A percentile compares a stretch with the other conserved stretches of the same genome.
phyloP scores from a whole-genome alignment of 2,888 invertebrate genomes.

The Cerastis leucographa region DNA sequence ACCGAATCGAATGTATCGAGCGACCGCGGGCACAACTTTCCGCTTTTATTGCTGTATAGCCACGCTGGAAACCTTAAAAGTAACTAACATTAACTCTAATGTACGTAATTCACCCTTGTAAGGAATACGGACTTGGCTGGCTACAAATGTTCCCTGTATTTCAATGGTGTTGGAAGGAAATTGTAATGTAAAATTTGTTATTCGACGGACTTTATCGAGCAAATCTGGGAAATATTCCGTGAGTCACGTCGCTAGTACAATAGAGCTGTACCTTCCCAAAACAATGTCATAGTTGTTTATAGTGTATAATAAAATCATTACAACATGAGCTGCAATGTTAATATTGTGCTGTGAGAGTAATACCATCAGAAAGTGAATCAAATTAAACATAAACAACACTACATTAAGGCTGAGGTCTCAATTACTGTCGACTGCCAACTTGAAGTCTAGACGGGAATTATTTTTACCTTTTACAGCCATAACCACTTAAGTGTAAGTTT shows the following conservation, averaged over 20 bases:
- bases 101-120: slow-evolving; percentile 59
- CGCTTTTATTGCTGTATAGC: slow-evolving; percentile 77
- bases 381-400: slow-evolving; percentile 21
- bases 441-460: slow-evolving; percentile 34
- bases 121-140: slow-evolving; percentile 31
- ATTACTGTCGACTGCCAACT: slow-evolving; percentile 31
- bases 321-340: slow-evolving; percentile 35
- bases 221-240: slow-evolving; percentile 54
- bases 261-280: slow-evolving; percentile 42
- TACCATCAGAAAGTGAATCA: slow-evolving; percentile 22
- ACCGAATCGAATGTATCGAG: slow-evolving; percentile 77
- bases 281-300: slow-evolving; percentile 56
- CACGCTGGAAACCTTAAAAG: slow-evolving; percentile 79
- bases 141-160: slow-evolving; percentile 56
- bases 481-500: slow-evolving; percentile 37
- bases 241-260: slow-evolving; percentile 48
- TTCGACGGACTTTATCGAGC: slow-evolving; percentile 52
- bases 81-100: slow-evolving; percentile 72
- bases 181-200: slow-evolving; percentile 54
- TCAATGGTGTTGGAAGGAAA: slow-evolving; percentile 55
- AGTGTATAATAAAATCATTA: slow-evolving; percentile 49
- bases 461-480: slow-evolving; percentile 40
- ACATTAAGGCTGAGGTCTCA: slow-evolving; percentile 30
- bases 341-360: slow-evolving; percentile 20
- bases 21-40: slow-evolving; percentile 71